Percentiles rank a stretch among this genome's conserved stretches.
These are phyloP conservation scores for Temnothorax ravouxi DNA, from an alignment of 2,888 invertebrate species.

Conservation along the genomic window DNA sequence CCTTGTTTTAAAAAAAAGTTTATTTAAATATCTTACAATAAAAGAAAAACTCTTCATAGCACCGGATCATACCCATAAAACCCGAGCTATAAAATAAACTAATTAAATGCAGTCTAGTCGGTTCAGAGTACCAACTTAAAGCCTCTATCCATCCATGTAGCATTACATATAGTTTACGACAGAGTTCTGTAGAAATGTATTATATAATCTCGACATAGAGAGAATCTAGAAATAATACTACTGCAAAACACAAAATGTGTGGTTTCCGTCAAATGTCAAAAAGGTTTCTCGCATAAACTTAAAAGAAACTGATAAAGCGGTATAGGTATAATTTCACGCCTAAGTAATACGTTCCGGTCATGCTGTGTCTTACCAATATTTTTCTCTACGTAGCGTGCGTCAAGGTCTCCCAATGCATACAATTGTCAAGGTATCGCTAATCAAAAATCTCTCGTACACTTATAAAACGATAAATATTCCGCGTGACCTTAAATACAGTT, in stretches of 20 bases:
- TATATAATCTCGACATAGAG: background rate
- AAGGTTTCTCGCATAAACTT: background rate
- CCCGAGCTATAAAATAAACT: constrained; percentile 50
- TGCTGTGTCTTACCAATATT: constrained; percentile 13
- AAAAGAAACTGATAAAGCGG: constrained; percentile 35
- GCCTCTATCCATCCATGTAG: background rate
- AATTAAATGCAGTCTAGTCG: constrained; percentile 65
- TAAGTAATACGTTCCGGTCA: constrained; percentile 9
- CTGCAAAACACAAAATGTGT: background rate
- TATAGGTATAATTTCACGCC: background rate
- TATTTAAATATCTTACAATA: constrained; percentile 50
- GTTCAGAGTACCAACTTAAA: constrained; percentile 35
- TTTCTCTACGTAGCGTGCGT: constrained; percentile 21
- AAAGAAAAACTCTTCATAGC: constrained; percentile 61
- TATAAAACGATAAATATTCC: constrained; percentile 45
- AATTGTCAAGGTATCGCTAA: constrained; percentile 23
- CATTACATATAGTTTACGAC: background rate
- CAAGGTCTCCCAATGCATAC: constrained; percentile 23
- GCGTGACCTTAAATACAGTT: constrained; percentile 30
- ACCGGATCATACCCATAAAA: constrained; percentile 55
- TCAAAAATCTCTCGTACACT: constrained; percentile 7
- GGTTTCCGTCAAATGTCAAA: background rate
- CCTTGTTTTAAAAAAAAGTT: constrained; percentile 32
- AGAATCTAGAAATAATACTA: constrained; percentile 32
- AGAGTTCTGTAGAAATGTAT: constrained; percentile 9